A percentile compares a stretch with the other conserved stretches of the same genome.
Conservation (phyloP, 2,888 invertebrate genomes). For the Acronicta alni region DNA sequence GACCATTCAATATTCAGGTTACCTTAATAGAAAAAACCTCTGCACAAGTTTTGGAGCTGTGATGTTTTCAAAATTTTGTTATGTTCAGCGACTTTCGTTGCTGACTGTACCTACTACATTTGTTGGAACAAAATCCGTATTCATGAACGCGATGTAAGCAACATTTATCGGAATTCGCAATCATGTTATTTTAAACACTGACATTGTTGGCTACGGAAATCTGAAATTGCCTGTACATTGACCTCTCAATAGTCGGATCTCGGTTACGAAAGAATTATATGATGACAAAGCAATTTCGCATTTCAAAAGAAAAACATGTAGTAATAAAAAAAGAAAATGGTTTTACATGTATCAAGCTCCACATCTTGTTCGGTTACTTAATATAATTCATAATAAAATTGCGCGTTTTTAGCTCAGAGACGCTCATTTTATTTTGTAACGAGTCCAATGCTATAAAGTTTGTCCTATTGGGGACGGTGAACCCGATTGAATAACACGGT, state of each 20-base stretch:
- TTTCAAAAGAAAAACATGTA: constrained; percentile 29
- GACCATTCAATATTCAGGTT: too few relatives aligned
- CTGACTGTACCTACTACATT: background rate
- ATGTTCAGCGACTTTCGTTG: too few relatives aligned
- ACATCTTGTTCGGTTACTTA: constrained; percentile 33
- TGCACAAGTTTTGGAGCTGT: too few relatives aligned
- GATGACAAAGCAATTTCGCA: constrained; percentile 33
- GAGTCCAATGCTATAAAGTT: constrained; percentile 38
- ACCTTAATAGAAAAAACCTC: too few relatives aligned
- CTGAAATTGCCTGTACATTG: constrained; percentile 22
- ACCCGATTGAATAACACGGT: constrained; percentile 18
- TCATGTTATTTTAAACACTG: background rate
- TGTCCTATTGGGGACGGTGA: constrained; percentile 25
- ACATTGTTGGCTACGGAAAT: background rate
- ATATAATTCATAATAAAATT: constrained; percentile 39
- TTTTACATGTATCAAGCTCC: constrained; percentile 13
- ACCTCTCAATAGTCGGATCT: constrained; percentile 12
- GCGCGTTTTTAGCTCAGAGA: constrained; percentile 13
- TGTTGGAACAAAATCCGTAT: background rate
- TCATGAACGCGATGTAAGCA: too few relatives aligned
- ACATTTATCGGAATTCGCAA: background rate
- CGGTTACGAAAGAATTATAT: constrained; percentile 14
- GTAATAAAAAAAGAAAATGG: constrained; percentile 20
- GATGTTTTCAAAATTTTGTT: too few relatives aligned
- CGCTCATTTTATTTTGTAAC: constrained; percentile 17